phyloP scores from a whole-genome alignment of 2,113 vertebrate species.

The Acinonyx jubatus region DNA sequence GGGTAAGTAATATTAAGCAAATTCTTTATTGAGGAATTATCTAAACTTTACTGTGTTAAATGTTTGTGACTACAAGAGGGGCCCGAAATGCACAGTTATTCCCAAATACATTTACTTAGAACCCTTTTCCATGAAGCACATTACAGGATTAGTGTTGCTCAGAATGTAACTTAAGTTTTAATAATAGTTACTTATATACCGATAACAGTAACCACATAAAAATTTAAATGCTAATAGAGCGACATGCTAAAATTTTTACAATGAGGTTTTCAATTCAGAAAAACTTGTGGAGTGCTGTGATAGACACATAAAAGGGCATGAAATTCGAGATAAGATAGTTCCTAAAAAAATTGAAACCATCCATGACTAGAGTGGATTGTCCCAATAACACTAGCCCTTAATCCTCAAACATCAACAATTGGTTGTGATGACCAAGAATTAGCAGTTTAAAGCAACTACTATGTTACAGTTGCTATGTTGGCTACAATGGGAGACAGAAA shows the following conservation, averaged over 20 bases:
- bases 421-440: background rate
- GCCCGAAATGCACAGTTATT: background rate
- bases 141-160: background rate
- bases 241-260: background rate
- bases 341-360: background rate
- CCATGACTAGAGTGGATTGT: background rate
- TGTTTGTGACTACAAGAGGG: background rate
- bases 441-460: background rate
- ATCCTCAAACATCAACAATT: background rate
- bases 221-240: background rate
- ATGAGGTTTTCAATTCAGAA: background rate
- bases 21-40: background rate
- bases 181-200: background rate
- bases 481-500: background rate
- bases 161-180: background rate
- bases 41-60: background rate
- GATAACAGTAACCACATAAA: background rate
- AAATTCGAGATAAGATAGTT: background rate
- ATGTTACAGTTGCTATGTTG: background rate
- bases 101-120: background rate
- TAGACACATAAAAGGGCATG: background rate
- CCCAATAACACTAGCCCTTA: background rate
- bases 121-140: background rate
- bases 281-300: background rate
- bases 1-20: background rate